Evolutionary conservation across 1,140 invertebrate species (phyloP), one percentile per base, ranked within the genome.

Genomic region (Neodiprion lecontei): DNA sequence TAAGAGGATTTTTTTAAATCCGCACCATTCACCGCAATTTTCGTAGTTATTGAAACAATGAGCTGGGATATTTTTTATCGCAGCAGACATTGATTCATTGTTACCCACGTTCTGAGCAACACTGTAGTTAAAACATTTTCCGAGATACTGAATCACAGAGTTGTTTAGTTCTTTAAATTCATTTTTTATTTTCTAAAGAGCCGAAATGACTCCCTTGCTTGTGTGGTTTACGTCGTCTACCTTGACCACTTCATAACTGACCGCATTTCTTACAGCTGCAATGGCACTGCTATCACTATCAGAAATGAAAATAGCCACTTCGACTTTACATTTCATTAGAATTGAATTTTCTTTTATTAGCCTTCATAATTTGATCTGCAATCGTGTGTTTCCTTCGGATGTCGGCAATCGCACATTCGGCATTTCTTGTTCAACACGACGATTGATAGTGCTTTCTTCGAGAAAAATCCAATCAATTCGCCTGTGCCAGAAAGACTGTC

Each of bases 381-480:
- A 50, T 71, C 65, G 47, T 76, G 72, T 23, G 67, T 68, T 50
- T 67, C 48, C 21, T 48, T 23, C 40, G 48, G 65, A 40, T 74
- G 69, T 40, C 75, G 72, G 21, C 7, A 7, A 69, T 76, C 72
- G 5, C 72, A 76, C 40, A 69, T 68, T 40, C 40, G 11, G 61
- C 73, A 77, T 72, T 74, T 77, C 53, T 73, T 47, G 61, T 69
- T 72, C 48, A 74, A 61, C 49, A 61, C 28, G 10, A 69, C 21
- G 49, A 67, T 67, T n/a, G 65, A 50, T 40, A 76, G 69, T 49
- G 74, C n/a, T 74, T 74, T 74, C 53, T 74, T 77, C 9, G 66
- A 9, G 49, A 70, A 68, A 66, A n/a, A 69, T 9, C 70, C 69
- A 68, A 74, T 67, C 48, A 76, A 14, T 23, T 50, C 72, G 14